Conservation (phyloP, 2,113 vertebrate species). For the Phalacrocorax carbo region DNA sequence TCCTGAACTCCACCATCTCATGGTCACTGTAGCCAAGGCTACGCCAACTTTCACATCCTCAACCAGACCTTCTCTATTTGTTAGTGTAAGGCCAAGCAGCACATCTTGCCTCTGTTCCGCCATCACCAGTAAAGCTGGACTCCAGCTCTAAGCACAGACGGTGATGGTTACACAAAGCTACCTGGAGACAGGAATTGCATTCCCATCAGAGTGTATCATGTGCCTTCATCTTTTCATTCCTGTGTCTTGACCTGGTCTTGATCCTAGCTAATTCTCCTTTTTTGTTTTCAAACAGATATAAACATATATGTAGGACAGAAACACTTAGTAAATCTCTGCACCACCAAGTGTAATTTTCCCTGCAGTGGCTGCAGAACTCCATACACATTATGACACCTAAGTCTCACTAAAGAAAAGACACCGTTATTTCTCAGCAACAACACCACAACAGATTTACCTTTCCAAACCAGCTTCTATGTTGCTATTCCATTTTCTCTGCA, state of each 20-base stretch:
- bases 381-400: fast-evolving
- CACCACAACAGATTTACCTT: background rate
- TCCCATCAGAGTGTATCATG: background rate
- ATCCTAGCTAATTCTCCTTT: background rate
- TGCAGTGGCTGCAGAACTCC: background rate
- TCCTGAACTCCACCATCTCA: too few relatives aligned
- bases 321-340: background rate
- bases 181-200: background rate
- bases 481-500: background rate
- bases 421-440: background rate
- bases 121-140: background rate
- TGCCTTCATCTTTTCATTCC: background rate
- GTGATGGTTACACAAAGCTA: background rate
- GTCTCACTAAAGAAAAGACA: background rate
- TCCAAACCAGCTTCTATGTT: background rate
- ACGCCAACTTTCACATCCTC: too few relatives aligned
- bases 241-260: background rate
- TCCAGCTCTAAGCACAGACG: background rate
- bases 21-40: too few relatives aligned
- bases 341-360: background rate
- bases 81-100: too few relatives aligned
- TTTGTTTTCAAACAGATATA: background rate
- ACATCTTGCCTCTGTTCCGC: too few relatives aligned
- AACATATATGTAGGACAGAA: background rate
- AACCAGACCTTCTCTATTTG: too few relatives aligned